These are phyloP conservation scores for Oenanthe melanoleuca DNA, from an alignment of 2,113 vertebrate genomes.

Conservation along the genomic window DNA sequence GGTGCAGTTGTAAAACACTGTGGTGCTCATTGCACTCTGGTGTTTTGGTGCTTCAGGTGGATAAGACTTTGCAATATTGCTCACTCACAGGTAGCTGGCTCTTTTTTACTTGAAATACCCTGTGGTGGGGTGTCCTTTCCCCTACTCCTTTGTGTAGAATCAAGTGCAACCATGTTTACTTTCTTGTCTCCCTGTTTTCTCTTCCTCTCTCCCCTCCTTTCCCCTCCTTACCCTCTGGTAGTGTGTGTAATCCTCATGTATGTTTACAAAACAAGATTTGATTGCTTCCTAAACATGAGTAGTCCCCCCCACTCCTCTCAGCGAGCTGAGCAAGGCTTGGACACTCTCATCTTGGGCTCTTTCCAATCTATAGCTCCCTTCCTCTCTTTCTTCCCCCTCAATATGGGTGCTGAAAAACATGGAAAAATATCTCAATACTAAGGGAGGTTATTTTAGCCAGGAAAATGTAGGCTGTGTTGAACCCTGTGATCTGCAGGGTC, in stretches of 20 bases:
- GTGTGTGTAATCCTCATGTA: background rate
- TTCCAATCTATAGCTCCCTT: background rate
- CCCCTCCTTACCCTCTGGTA: background rate
- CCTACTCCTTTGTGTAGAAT: background rate
- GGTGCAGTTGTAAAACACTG: background rate
- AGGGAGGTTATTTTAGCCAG: background rate
- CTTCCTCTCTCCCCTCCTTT: background rate
- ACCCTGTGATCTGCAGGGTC: background rate
- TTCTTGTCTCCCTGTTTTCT: background rate
- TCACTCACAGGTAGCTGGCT: background rate
- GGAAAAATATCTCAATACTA: background rate
- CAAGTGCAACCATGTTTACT: background rate
- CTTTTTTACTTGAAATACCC: constrained; percentile 24
- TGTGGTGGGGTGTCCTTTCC: background rate
- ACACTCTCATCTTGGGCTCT: background rate
- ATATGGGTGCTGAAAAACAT: background rate
- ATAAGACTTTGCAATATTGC: background rate
- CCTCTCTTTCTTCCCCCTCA: background rate
- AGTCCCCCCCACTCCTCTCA: background rate
- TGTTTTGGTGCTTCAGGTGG: background rate
- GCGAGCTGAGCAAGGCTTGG: background rate
- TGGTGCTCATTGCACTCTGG: background rate
- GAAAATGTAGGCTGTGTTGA: background rate
- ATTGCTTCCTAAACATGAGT: constrained; percentile 56
- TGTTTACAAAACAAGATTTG: constrained; percentile 65